phyloP scores from a whole-genome alignment of 2,113 vertebrate genomes.

The Naja naja region DNA sequence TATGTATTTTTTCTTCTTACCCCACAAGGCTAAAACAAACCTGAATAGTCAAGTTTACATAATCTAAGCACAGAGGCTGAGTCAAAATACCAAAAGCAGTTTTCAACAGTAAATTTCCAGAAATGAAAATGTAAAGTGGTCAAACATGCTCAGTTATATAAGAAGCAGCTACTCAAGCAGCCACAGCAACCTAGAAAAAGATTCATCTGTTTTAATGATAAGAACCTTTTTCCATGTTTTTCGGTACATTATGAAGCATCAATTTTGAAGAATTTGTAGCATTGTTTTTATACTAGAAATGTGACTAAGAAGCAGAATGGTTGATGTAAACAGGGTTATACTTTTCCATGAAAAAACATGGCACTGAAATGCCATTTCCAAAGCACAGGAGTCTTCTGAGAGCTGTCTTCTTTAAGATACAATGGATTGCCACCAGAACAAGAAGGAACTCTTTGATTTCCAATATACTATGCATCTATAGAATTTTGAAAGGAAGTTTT shows the following conservation, averaged over 20 bases:
- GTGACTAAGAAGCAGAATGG: not conserved
- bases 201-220: not conserved
- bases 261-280: not conserved
- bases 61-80: not conserved
- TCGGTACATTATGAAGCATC: not conserved
- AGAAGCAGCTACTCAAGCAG: not conserved
- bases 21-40: not conserved
- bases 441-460: not conserved
- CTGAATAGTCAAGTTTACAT: not conserved
- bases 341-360: not conserved
- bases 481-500: not conserved
- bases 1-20: not conserved
- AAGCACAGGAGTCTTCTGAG: not conserved
- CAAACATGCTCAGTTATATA: not conserved
- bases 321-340: not conserved
- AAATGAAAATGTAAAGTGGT: not conserved
- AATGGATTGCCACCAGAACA: not conserved
- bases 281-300: not conserved
- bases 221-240: not conserved
- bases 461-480: not conserved
- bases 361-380: not conserved
- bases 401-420: not conserved
- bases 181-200: not conserved
- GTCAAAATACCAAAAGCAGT: not conserved
- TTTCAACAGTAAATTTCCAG: not conserved